Base-by-base conservation (phyloP, 53 echinoderm and acorn worm species). In the Antedon mediterranea region DNA sequence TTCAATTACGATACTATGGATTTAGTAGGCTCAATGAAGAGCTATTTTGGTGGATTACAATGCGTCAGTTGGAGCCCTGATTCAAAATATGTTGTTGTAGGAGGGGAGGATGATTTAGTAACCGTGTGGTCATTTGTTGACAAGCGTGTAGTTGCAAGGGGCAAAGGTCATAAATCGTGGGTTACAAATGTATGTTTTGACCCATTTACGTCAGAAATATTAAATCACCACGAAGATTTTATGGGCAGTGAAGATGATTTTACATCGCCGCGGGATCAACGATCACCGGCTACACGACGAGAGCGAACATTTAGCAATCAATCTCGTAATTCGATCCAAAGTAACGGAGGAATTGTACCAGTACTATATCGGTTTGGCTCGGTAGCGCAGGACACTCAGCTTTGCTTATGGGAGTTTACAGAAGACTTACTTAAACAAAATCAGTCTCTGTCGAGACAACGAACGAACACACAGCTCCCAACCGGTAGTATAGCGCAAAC, bases 1-100 rank as follows among this genome's bases (percentile, higher is more conserved):
- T 97, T 95, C 80, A 82, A 92, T 79, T 97, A 97, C 33, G 92
- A 92, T 71, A 89, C 97, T 9, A 92, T 97, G 92, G 97, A 97
- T 79, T 82, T 92, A 30, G 87, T 86, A 41, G 89, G 91, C n/a
- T 87, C 87, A 71, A 97, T 97, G 97, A 97, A 92, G 83, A 97
- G 95, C 74, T 97, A 97, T 82, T 95, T 97, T 84, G 97, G 97
- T 43, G 95, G 97, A 3, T 77, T 97, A 57, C 82, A 86, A 9
- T 97, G 97, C 90, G 92, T 97, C 28, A 89, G 97, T 87, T 97
- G 97, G 97, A 97, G 97, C 34, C 97, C 97, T 0, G 95, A 97
- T 78, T 86, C 87, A 76, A 89, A 82, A 85, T 97, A 97, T 72
- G 79, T 97, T 80, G 92, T 92, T 1, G 89, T 89, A 0, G 97